Evolutionary conservation across 92 coral and sea anemone genomes (phyloP).

Genomic region (Heteractis magnifica): DNA sequence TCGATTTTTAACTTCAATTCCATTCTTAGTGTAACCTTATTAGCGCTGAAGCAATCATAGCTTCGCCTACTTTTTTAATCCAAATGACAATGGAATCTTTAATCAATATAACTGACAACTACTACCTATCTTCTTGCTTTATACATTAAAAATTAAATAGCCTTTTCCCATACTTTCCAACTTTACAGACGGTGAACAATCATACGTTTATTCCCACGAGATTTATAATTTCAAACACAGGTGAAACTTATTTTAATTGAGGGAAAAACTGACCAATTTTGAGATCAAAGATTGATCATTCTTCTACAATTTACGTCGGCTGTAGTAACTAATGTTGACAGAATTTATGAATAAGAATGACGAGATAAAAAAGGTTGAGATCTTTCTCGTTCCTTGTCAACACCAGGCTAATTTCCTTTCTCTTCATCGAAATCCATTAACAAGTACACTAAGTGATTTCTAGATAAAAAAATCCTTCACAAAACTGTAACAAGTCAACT

Average conservation of each 20-base stretch:
- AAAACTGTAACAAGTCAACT: neutral
- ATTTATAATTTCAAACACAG: neutral
- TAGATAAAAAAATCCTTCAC: neutral
- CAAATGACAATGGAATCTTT: neutral
- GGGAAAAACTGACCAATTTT: neutral
- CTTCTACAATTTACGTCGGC: neutral
- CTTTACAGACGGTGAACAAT: neutral
- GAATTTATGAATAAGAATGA: too few species aligned
- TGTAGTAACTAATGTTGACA: neutral
- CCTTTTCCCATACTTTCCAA: neutral
- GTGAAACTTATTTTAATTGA: neutral
- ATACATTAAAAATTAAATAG: neutral
- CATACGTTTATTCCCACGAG: neutral
- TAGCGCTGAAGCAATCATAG: neutral
- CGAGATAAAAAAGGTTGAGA: neutral
- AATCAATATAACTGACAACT: neutral
- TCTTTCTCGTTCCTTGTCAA: too few species aligned
- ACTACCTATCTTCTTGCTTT: neutral
- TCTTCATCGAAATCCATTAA: neutral
- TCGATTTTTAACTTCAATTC: neutral
- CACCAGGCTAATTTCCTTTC: neutral
- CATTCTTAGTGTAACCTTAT: neutral
- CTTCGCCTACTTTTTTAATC: neutral
- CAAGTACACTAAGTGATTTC: neutral
- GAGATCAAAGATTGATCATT: neutral